Evolutionary conservation across 1,140 invertebrate genomes (phyloP), one percentile per base, ranked within the genome.

Genomic region (Dreissena rostriformis): DNA sequence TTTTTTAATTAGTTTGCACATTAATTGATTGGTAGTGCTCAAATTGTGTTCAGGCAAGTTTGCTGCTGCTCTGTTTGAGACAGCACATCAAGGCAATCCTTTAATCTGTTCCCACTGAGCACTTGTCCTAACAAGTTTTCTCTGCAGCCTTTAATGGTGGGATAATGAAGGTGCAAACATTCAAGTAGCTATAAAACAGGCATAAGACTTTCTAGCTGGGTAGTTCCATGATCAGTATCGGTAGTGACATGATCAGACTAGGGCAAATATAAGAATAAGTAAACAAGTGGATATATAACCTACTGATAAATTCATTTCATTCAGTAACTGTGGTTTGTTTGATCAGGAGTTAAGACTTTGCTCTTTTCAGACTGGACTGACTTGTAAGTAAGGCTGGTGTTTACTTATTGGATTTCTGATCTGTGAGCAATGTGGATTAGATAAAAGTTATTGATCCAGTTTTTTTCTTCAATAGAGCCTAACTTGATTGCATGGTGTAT

Each of bases 271-370:
- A 26, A 22, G n/a, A 39, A 19, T 28, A 79, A 57, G 77, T 71
- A 79, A 79, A 55, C 55, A 79, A 55, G 14, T 79, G 67, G 67
- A 78, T 63, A 66, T 65, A 29, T 29, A 17, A 15, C 10, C 22
- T 70, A 53, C 57, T 61, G 77, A 71, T 71, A 79, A 71, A 28
- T 79, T 79, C 77, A 79, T 79, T 79, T 79, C 66, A 79, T 51
- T 52, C 66, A 68, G 66, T 68, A 57, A 53, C 68, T 61, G 15
- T 26, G 22, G 79, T 24, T 39, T 65, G 66, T 65, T 81, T 81
- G 53, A 51, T 66, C 17, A 57, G 79, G 55, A 7, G 65, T n/a
- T 53, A 65, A 70, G 24, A 79, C 28, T 28, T 70, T 70, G 66
- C 24, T 68, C 66, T 71, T 70, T 49, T 79, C n/a, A 57, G 70